phyloP scores from a whole-genome alignment of 2,888 invertebrate genomes.

The Coelopa pilipes region DNA sequence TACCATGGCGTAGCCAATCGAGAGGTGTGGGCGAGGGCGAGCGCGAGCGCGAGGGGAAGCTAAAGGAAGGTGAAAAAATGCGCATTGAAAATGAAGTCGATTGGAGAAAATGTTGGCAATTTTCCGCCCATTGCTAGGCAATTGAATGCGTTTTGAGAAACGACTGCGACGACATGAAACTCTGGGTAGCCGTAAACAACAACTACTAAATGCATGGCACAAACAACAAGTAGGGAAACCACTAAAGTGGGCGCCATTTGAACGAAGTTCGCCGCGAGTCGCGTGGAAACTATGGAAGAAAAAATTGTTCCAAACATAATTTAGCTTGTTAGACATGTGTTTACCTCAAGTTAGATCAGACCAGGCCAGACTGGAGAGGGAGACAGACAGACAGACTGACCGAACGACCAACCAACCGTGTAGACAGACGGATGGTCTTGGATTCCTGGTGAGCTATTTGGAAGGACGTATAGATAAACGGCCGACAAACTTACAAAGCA shows the following conservation, averaged over 20 bases:
- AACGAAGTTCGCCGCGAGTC: not conserved
- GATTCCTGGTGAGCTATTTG: not conserved
- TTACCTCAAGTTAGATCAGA: constrained; percentile 11
- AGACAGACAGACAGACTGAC: constrained; percentile 4
- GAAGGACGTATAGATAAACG: not conserved
- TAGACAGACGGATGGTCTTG: not conserved
- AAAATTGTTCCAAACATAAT: constrained; percentile 18
- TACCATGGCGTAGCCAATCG: not conserved
- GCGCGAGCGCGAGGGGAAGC: not conserved
- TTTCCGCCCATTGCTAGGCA: too few relatives aligned
- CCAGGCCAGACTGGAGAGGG: not conserved
- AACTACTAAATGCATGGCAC: not conserved
- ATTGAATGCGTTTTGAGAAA: too few relatives aligned
- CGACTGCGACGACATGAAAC: too few relatives aligned
- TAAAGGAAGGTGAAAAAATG: not conserved
- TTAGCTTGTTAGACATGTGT: constrained; percentile 31
- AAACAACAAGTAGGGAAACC: not conserved
- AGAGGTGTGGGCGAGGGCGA: not conserved
- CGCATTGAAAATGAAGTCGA: too few relatives aligned
- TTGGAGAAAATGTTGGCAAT: too few relatives aligned
- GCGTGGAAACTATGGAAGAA: not conserved
- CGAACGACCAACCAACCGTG: not conserved
- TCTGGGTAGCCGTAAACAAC: not conserved
- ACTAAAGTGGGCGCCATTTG: constrained; percentile 30
- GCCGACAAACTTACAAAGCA: too few relatives aligned